Conservation (phyloP, 2,888 invertebrate species). For the Lithodes maja region DNA sequence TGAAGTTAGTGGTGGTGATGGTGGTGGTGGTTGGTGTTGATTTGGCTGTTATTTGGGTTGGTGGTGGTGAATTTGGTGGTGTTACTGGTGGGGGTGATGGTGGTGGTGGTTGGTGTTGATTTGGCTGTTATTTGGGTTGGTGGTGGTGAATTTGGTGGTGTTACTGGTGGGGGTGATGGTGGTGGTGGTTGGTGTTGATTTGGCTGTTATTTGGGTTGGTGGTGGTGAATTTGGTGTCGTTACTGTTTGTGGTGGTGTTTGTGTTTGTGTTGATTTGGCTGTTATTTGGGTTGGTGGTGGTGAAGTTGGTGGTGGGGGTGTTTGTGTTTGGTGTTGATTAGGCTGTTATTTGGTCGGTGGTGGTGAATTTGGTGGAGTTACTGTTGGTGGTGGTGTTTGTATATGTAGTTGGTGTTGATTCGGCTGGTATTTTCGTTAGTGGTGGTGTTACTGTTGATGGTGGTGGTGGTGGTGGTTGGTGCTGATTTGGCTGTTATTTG, state of each 20-base stretch:
- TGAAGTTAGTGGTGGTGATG: not conserved
- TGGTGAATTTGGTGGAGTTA: not conserved
- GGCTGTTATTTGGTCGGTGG: not conserved
- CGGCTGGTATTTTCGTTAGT: not conserved
- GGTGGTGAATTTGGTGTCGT: no score
- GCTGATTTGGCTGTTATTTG: not conserved
- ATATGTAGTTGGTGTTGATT: not conserved
- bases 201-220: no score
- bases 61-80: not conserved
- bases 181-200: no score
- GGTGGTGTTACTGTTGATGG: not conserved
- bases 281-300: not conserved
- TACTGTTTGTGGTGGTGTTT: not conserved
- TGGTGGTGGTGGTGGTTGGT: not conserved
- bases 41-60: no score
- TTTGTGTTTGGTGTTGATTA: not conserved
- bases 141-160: not conserved
- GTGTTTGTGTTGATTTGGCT: not conserved
- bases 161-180: not conserved
- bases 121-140: not conserved
- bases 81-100: not conserved
- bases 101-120: not conserved
- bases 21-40: no score
- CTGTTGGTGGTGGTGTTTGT: not conserved
- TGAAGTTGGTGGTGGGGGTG: not conserved